Conservation (phyloP, 1,140 invertebrate species). For the Zaprionus vittiger region DNA sequence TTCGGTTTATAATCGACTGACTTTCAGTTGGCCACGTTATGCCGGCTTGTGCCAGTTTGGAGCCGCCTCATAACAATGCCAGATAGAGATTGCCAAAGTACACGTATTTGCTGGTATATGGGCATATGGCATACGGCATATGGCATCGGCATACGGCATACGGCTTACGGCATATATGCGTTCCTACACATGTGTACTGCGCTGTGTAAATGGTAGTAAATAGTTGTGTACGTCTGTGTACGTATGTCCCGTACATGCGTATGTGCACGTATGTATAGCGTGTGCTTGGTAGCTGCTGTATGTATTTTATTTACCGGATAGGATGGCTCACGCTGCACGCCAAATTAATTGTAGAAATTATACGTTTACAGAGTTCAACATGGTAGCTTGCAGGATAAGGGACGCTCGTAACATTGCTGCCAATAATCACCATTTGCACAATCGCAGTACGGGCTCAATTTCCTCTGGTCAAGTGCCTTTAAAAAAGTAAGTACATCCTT, state of each 20-base stretch:
- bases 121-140: slow-evolving; percentile 1
- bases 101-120: slow-evolving; percentile 9
- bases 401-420: slow-evolving; percentile 94
- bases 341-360: slow-evolving; percentile 88
- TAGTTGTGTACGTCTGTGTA: slow-evolving; percentile 8
- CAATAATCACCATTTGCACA: slow-evolving; percentile 86
- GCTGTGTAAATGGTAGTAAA: slow-evolving; percentile 50
- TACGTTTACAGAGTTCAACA: slow-evolving; percentile 96
- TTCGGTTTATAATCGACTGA: slow-evolving; percentile 15
- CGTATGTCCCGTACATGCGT: slow-evolving; percentile 34
- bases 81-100: slow-evolving; percentile 28
- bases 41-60: slow-evolving; percentile 55
- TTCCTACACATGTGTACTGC: slow-evolving; percentile 57
- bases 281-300: slow-evolving; percentile 66
- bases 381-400: slow-evolving; percentile 97
- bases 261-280: slow-evolving; percentile 57
- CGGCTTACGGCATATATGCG: slow-evolving; percentile 38
- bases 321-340: slow-evolving; percentile 84
- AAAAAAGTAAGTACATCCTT: slow-evolving; percentile 93
- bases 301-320: slow-evolving; percentile 81
- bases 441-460: slow-evolving; percentile 84
- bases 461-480: slow-evolving; percentile 98
- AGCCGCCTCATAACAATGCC: slow-evolving; percentile 16
- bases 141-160: neutral
- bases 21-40: slow-evolving; percentile 41